phyloP scores from a whole-genome alignment of 2,797 vertebrate species.

The Loris lydekkerianus region DNA sequence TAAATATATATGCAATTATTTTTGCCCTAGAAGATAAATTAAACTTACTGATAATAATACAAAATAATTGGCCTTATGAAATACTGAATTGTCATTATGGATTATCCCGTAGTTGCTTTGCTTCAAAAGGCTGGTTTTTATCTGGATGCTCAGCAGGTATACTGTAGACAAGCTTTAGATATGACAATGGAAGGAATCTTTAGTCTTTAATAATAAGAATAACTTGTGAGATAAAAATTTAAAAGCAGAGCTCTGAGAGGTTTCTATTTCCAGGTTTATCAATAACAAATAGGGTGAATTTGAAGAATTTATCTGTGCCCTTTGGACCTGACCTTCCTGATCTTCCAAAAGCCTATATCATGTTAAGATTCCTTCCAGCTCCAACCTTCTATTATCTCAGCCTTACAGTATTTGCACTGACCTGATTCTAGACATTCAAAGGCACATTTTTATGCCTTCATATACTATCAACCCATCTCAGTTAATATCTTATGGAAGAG shows the following conservation, averaged over 20 bases:
- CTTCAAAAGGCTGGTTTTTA: not conserved
- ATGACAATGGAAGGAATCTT: not conserved
- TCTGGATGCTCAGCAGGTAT: not conserved
- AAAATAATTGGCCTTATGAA: constrained; percentile 38
- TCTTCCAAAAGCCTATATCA: not conserved
- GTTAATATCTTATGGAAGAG: not conserved
- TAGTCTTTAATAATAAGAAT: not conserved
- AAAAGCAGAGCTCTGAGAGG: not conserved
- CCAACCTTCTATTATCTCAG: not conserved
- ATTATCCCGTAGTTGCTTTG: constrained; percentile 14
- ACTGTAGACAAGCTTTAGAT: not conserved
- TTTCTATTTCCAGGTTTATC: not conserved
- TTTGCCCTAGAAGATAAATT: not conserved
- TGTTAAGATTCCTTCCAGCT: not conserved
- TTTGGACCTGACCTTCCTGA: not conserved
- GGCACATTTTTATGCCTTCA: not conserved
- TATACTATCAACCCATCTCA: not conserved
- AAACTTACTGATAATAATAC: not conserved
- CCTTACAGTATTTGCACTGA: not conserved
- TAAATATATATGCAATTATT: not conserved
- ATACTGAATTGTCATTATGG: not conserved
- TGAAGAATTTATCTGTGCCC: not conserved
- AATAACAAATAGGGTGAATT: not conserved
- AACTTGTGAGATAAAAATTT: not conserved
- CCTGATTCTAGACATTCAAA: not conserved